Base-by-base conservation (phyloP, 2,888 invertebrate genomes). In the Oeneis ivallda region DNA sequence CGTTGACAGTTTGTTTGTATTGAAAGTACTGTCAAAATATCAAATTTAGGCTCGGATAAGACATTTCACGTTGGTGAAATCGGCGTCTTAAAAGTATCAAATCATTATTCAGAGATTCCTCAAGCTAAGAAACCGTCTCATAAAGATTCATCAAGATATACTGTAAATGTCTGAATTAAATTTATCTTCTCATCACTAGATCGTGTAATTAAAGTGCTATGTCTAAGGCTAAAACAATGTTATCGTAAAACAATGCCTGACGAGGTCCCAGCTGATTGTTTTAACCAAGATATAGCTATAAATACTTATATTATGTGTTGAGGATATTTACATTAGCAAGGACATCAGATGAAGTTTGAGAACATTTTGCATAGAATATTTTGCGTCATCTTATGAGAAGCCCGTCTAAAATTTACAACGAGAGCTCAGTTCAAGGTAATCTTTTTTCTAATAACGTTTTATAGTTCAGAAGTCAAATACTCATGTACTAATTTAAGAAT, bases 241-340 rank as follows among this genome's bases (percentile, higher is more conserved):
- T 71, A 67, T 69, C 67, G 57, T 56, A 49, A 49, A 62, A 65
- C 63, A 71, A 69, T 59, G 58, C 66, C 19, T 59, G 66, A 67
- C 69, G 66, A 69, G 69, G 70, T 49, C 61, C 57, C 58, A 45
- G 41, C 47, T 59, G 62, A 64, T 64, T 66, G 61, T 58, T 32
- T 52, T 45, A 58, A 45, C 50, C 50, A 52, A 64, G 59, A 59
- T 50, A 58, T 56, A 43, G 17, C 58, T 52, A 17, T 45, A 53
- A 37, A 64, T 64, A 32, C n/a, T n/a, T n/a, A n/a, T n/a, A n/a
- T n/a, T 47, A 50, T 59, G 45, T 10, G 43, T 15, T 50, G 47
- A 64, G 57, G 43, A 59, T 64, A 64, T 64, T 64, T 59, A 47
- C 52, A 32, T 39, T 37, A 53, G 19, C 56, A 56, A 65, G 65